Percentiles rank a stretch among this genome's conserved stretches.
phyloP scores from a whole-genome alignment of 2,888 invertebrate genomes.

The Tenthredo scrophulariae region DNA sequence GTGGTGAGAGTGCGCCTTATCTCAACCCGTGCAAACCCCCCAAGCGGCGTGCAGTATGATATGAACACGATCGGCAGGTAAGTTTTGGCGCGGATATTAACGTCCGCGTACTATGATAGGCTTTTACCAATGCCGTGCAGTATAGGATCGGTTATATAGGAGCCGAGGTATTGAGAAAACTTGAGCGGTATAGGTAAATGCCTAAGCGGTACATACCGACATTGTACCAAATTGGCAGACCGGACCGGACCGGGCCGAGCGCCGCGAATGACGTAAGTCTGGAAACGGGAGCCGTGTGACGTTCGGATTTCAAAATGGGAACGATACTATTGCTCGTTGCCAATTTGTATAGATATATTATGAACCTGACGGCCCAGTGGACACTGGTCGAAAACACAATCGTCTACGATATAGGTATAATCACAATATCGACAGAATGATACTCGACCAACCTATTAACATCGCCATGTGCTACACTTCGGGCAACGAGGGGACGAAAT shows the following conservation, averaged over 20 bases:
- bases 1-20: conserved; percentile 31
- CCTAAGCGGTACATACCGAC: conserved; percentile 11
- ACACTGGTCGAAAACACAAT: neutral
- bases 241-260: conserved; percentile 1
- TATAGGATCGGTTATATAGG: neutral
- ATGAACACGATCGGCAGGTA: conserved; percentile 77
- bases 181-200: neutral
- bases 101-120: neutral
- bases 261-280: conserved; percentile 41
- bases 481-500: neutral
- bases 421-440: neutral
- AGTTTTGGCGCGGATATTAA: conserved; percentile 62
- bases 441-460: neutral
- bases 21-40: conserved; percentile 18
- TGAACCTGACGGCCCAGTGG: neutral
- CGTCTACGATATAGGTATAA: neutral
- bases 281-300: conserved; percentile 47
- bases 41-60: conserved; percentile 71
- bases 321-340: conserved; percentile 42
- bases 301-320: conserved; percentile 45
- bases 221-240: conserved; percentile 35
- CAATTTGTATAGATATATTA: conserved; percentile 36
- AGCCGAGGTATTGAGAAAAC: neutral
- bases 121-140: neutral
- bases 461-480: conserved; percentile 1